These are phyloP conservation scores for Philaethria dido DNA, from an alignment of 2,888 invertebrate genomes.

Conservation along the genomic window DNA sequence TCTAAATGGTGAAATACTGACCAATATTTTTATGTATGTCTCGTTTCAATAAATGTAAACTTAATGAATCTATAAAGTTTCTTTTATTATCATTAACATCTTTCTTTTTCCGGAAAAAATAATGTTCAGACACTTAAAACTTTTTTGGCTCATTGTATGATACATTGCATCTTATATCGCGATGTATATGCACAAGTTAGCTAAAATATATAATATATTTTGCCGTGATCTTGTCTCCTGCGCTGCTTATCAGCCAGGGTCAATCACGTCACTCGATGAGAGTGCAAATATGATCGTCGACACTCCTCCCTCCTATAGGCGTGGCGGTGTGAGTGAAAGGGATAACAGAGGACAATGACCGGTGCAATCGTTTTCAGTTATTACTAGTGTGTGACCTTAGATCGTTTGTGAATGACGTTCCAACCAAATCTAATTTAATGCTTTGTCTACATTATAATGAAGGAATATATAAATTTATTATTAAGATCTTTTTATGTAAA, in stretches of 20 bases:
- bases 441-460: neutral
- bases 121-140: no score
- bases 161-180: no score
- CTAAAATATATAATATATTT: conserved; percentile 39
- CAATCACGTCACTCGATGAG: conserved; percentile 51
- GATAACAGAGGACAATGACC: conserved; percentile 37
- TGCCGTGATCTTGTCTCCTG: conserved; percentile 58
- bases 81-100: no score
- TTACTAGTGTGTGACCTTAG: conserved; percentile 36
- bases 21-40: neutral
- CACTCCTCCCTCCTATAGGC: conserved; percentile 31
- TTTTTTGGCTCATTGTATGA: no score
- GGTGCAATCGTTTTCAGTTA: conserved; percentile 31
- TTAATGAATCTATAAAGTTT: no score
- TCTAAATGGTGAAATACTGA: neutral
- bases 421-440: neutral
- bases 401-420: conserved; percentile 32
- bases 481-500: neutral
- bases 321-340: conserved; percentile 32
- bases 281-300: conserved; percentile 35
- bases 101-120: no score
- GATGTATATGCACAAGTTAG: no score
- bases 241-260: conserved; percentile 53
- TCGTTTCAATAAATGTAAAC: neutral
- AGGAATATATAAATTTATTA: neutral